Evolutionary conservation across 2,113 vertebrate genomes (phyloP), one percentile per base, ranked within the genome.

Genomic region (Lamprotornis superbus): DNA sequence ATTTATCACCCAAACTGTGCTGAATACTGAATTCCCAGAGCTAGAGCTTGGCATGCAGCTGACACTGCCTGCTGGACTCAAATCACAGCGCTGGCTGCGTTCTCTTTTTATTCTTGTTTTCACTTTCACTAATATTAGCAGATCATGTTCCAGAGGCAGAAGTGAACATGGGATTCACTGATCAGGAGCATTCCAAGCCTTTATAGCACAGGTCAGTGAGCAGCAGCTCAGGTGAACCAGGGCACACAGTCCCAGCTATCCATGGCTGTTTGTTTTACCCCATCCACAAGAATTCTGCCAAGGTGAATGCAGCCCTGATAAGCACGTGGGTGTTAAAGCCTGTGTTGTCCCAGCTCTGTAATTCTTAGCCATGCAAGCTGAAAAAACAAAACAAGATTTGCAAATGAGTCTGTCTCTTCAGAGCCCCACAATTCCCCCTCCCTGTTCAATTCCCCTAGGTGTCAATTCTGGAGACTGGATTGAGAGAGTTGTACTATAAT

Each of bases 401-500:
- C 60, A 91, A 75, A 80, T 69, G 39, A 85, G 24, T 65, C 35
- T 82, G 24, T 63, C 27, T 84, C 52, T 57, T 83, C 39, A 65
- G 30, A 83, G 46, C 52, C 33, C 42, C 42, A 11, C 52, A 28
- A 2, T 70, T 89, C 55, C 31, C 56, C 56, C 18, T 91, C 39
- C 70, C 57, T 15, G 4, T 67, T 89, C 40, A 47, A 1, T 86
- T 13, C 22, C 76, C 64, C 71, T 59, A 87, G 52, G 28, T 90
- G 65, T 90, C 69, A 78, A 0, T 84, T 89, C 67, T 77, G 79
- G 63, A 90, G 81, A 90, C 86, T 86, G 95, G 75, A 76, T 91
- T 79, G 63, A 89, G 78, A 84, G 73, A 84, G 76, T 89, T 76
- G 69, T 87, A 68, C 77, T 94, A 49, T 95, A 92, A 91, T 42